Percentiles rank a stretch among this genome's conserved stretches.
Evolutionary conservation across 1,140 invertebrate species (phyloP).

Genomic region (Drosophila pruinosa): DNA sequence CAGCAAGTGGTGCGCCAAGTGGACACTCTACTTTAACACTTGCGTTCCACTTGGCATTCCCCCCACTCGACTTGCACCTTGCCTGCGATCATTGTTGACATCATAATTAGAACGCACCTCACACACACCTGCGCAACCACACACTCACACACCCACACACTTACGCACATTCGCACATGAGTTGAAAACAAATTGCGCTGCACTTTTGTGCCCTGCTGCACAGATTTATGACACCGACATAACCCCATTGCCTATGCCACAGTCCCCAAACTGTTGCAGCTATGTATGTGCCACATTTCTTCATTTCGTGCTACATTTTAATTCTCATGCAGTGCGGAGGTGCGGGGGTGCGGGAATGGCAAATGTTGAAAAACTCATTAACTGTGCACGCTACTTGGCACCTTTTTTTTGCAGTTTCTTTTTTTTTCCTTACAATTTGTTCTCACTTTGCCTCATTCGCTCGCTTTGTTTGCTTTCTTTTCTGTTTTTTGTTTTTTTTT

Average conservation of each 20-base stretch:
- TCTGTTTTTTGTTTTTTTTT: slow-evolving; percentile 15
- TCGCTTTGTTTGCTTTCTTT: slow-evolving; percentile 45
- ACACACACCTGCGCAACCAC: background rate
- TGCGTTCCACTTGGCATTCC: slow-evolving; percentile 17
- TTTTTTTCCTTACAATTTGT: slow-evolving; percentile 55
- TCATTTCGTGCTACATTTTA: slow-evolving; percentile 78
- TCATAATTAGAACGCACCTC: slow-evolving; percentile 49
- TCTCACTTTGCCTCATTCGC: slow-evolving; percentile 38
- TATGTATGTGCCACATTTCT: slow-evolving; percentile 68
- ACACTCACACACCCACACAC: background rate
- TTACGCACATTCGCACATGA: background rate
- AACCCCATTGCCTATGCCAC: slow-evolving; percentile 46
- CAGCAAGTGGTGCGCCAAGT: slow-evolving; percentile 26
- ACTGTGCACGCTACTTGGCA: slow-evolving; percentile 80
- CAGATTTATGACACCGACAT: slow-evolving; percentile 73
- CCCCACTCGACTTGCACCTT: background rate
- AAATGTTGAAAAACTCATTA: slow-evolving; percentile 76
- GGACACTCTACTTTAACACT: slow-evolving; percentile 43
- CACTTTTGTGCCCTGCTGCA: slow-evolving; percentile 54
- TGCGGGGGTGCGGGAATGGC: background rate
- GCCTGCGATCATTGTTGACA: slow-evolving; percentile 50
- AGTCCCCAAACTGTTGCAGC: slow-evolving; percentile 1
- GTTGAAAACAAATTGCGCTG: slow-evolving; percentile 72
- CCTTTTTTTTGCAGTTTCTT: slow-evolving; percentile 45
- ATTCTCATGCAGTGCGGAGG: slow-evolving; percentile 47